These are phyloP conservation scores for Salvelinus alpinus DNA, from an alignment of 2,113 vertebrate genomes.

Conservation along the genomic window DNA sequence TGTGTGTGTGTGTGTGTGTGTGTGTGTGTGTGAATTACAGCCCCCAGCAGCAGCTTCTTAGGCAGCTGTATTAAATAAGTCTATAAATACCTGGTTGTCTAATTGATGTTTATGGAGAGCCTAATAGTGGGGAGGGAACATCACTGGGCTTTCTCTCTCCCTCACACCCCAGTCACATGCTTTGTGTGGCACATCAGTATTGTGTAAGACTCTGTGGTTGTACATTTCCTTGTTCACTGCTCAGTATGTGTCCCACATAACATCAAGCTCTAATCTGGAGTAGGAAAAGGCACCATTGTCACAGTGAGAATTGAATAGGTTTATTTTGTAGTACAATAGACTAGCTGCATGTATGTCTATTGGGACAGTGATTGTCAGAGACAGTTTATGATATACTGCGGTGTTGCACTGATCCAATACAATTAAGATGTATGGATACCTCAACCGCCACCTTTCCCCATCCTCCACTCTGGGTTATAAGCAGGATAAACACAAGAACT, in stretches of 20 bases:
- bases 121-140: conserved; percentile 6
- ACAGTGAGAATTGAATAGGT: too few relatives aligned
- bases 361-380: neutral
- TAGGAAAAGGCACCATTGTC: too few relatives aligned
- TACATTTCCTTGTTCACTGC: too few relatives aligned
- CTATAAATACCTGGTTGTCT: conserved; percentile 23
- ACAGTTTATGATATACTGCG: neutral
- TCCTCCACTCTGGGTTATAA: neutral
- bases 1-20: neutral
- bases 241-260: too few relatives aligned
- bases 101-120: conserved; percentile 31
- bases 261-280: too few relatives aligned
- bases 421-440: neutral
- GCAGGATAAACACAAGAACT: neutral
- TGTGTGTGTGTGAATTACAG: neutral
- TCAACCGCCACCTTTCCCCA: neutral
- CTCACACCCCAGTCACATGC: neutral
- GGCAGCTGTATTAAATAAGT: conserved; percentile 7
- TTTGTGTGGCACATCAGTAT: too few relatives aligned
- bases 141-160: neutral
- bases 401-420: neutral
- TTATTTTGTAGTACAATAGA: too few relatives aligned
- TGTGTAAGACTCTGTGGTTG: too few relatives aligned
- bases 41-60: conserved; percentile 5
- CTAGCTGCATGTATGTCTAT: too few relatives aligned